These are phyloP conservation scores for Apistogramma diplotaenia DNA, from an alignment of 2,113 vertebrate species.

Conservation along the genomic window DNA sequence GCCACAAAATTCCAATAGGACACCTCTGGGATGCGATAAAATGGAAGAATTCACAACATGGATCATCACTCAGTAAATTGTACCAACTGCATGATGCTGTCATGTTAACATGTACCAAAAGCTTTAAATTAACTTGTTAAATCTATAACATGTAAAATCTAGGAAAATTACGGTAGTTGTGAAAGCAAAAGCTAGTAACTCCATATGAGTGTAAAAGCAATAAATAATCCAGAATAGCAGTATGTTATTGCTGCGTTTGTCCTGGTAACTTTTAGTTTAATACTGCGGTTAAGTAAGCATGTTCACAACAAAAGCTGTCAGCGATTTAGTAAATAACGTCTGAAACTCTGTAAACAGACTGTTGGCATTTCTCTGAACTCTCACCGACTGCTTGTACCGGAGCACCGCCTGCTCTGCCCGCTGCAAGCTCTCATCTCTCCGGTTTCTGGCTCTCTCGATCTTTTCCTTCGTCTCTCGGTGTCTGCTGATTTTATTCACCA, in stretches of 20 bases:
- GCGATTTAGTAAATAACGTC: background rate
- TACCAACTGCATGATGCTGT: too few relatives aligned
- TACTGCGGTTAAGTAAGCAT: background rate
- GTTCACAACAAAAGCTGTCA: background rate
- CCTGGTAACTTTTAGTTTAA: background rate
- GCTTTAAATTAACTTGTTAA: background rate
- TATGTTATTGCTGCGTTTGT: background rate
- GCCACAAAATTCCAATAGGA: too few relatives aligned
- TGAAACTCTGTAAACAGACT: background rate
- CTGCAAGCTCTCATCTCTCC: conserved; percentile 46
- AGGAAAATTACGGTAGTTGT: background rate
- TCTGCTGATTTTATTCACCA: conserved; percentile 16
- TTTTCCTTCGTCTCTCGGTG: conserved; percentile 10
- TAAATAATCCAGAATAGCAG: background rate
- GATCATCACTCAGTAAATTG: too few relatives aligned
- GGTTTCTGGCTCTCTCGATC: conserved; percentile 53
- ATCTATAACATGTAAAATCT: background rate
- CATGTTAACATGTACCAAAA: background rate
- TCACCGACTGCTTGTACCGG: conserved; percentile 61
- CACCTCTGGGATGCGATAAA: too few relatives aligned
- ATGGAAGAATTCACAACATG: too few relatives aligned
- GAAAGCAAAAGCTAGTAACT: background rate
- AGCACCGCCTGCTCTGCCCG: conserved; percentile 54
- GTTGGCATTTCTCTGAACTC: background rate
- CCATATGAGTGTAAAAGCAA: background rate